Conservation (phyloP, 2,113 vertebrate species). For the Martes martes region DNA sequence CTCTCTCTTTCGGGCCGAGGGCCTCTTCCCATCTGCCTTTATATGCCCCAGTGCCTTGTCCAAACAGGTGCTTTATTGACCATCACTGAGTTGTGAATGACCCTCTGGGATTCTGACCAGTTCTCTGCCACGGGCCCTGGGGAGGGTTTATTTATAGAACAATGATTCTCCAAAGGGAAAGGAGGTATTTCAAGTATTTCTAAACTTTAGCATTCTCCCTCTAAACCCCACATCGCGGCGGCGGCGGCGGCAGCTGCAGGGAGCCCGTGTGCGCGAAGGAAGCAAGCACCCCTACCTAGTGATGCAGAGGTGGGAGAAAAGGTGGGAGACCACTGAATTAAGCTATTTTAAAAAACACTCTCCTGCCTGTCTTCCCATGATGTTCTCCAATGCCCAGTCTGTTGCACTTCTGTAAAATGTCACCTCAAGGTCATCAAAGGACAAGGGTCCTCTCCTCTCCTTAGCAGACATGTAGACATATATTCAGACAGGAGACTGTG, state of each 20-base stretch:
- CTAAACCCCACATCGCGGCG: rapidly evolving
- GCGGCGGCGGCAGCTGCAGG: rapidly evolving
- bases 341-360: not conserved
- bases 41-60: not conserved
- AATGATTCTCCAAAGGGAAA: not conserved
- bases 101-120: not conserved
- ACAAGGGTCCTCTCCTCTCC: not conserved
- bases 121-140: not conserved
- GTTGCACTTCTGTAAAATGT: not conserved
- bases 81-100: not conserved
- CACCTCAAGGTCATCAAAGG: not conserved
- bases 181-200: not conserved
- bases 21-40: not conserved
- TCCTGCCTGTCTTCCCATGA: not conserved
- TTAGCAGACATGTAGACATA: not conserved
- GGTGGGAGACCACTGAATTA: not conserved
- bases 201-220: not conserved
- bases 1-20: not conserved
- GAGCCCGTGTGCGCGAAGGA: not conserved
- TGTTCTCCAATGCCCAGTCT: not conserved
- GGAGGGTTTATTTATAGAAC: not conserved
- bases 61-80: not conserved
- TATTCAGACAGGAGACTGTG: not conserved
- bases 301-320: not conserved
- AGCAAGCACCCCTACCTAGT: not conserved